These are phyloP conservation scores for Automeris io DNA, from an alignment of 2,888 invertebrate genomes.

Conservation along the genomic window DNA sequence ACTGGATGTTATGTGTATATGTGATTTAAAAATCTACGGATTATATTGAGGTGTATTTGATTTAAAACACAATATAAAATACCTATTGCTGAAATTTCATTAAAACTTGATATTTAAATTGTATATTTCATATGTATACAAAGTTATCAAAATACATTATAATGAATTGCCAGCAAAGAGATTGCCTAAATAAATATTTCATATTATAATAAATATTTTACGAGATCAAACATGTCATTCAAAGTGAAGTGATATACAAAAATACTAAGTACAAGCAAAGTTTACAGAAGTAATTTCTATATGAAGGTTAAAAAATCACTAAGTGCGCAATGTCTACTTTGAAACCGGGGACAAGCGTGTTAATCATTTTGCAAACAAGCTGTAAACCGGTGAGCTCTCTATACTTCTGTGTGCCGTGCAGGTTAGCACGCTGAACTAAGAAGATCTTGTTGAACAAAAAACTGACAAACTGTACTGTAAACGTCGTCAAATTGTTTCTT, in stretches of 20 bases:
- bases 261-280: slow-evolving; percentile 33
- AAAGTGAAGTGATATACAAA: slow-evolving; percentile 36
- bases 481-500: slow-evolving; percentile 26
- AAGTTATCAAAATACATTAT: neutral
- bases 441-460: slow-evolving; percentile 42
- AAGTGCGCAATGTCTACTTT: slow-evolving; percentile 71
- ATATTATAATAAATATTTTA: slow-evolving; percentile 23
- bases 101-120: neutral
- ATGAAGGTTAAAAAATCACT: slow-evolving; percentile 63
- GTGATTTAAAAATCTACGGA: neutral
- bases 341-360: slow-evolving; percentile 56
- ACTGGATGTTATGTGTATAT: no score
- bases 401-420: slow-evolving; percentile 43
- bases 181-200: slow-evolving; percentile 19
- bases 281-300: slow-evolving; percentile 52
- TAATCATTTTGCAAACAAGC: slow-evolving; percentile 68
- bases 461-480: slow-evolving; percentile 42
- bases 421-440: slow-evolving; percentile 56
- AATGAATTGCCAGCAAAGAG: slow-evolving; percentile 17
- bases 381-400: slow-evolving; percentile 50
- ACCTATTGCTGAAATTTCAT: neutral
- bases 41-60: neutral
- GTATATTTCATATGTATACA: neutral
- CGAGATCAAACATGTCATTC: slow-evolving; percentile 27
- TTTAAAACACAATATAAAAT: neutral